Evolutionary conservation across 2,113 vertebrate genomes (phyloP).

Genomic region (Anser cygnoides): DNA sequence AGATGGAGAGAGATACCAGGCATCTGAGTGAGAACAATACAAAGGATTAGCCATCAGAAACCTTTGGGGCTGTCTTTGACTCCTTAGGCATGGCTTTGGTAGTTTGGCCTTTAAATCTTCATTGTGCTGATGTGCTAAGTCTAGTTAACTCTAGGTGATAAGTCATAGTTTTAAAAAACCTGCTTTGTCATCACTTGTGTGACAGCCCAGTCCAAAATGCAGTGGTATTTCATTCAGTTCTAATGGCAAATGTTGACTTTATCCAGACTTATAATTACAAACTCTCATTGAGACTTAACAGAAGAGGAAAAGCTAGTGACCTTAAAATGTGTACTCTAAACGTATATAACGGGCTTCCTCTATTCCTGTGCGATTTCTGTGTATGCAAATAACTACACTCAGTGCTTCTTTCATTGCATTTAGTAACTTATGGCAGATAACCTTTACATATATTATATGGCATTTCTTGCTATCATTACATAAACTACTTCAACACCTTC

Average conservation of each 20-base stretch:
- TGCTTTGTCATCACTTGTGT: not conserved
- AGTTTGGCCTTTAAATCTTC: conserved; percentile 18
- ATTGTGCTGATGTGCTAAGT: not conserved
- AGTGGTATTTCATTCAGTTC: not conserved
- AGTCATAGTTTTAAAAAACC: not conserved
- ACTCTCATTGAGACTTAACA: not conserved
- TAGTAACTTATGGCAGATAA: conserved; percentile 1
- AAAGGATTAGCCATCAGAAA: not conserved
- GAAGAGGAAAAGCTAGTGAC: not conserved
- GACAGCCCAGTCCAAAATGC: not conserved
- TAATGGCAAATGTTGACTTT: conserved; percentile 13
- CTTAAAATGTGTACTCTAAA: not conserved
- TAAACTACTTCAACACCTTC: not conserved
- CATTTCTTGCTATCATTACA: not conserved
- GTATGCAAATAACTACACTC: not conserved
- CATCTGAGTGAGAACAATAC: not conserved
- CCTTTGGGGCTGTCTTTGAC: not conserved
- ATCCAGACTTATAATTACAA: not conserved
- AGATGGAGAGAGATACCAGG: not conserved
- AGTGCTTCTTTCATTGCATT: not conserved
- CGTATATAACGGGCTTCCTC: not conserved
- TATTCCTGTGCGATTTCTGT: not conserved
- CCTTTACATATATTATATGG: not conserved
- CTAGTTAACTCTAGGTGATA: not conserved
- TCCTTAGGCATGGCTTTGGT: not conserved